Conservation (phyloP, 1,140 invertebrate genomes). For the Microplitis mediator region DNA sequence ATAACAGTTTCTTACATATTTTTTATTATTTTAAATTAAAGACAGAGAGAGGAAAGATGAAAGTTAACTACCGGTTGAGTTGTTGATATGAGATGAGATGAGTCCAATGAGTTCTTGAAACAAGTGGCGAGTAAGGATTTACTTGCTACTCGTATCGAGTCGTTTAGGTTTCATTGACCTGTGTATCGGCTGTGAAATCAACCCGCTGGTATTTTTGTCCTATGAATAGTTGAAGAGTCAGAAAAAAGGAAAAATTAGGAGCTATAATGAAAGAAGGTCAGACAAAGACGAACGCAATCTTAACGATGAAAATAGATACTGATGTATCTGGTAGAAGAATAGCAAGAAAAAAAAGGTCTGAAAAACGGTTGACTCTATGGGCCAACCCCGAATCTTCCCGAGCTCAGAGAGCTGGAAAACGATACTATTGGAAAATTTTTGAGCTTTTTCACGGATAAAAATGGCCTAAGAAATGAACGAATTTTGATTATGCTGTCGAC, state of each 20-base stretch:
- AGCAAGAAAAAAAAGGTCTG: too few relatives aligned
- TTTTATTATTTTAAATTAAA: neutral
- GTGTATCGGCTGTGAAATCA: neutral
- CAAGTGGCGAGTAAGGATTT: neutral
- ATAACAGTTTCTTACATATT: conserved; percentile 7
- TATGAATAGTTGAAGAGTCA: neutral
- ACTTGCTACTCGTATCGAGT: neutral
- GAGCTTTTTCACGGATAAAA: too few relatives aligned
- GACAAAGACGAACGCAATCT: too few relatives aligned
- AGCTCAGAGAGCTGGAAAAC: too few relatives aligned
- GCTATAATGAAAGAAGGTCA: neutral
- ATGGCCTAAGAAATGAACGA: too few relatives aligned
- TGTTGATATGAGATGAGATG: neutral
- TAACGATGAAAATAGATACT: too few relatives aligned
- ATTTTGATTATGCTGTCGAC: too few relatives aligned
- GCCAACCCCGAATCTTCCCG: too few relatives aligned
- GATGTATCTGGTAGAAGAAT: too few relatives aligned
- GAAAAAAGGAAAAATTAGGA: neutral
- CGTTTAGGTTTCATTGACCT: conserved; percentile 12
- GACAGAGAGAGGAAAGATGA: neutral
- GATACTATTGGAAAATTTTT: too few relatives aligned
- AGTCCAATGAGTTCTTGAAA: conserved; percentile 9
- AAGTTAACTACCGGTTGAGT: conserved; percentile 8
- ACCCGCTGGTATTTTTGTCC: neutral
- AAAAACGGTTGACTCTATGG: too few relatives aligned